Percentiles rank a stretch among this genome's conserved stretches.
These are phyloP conservation scores for Drosophila funebris DNA, from an alignment of 1,140 invertebrate genomes.

Conservation along the genomic window DNA sequence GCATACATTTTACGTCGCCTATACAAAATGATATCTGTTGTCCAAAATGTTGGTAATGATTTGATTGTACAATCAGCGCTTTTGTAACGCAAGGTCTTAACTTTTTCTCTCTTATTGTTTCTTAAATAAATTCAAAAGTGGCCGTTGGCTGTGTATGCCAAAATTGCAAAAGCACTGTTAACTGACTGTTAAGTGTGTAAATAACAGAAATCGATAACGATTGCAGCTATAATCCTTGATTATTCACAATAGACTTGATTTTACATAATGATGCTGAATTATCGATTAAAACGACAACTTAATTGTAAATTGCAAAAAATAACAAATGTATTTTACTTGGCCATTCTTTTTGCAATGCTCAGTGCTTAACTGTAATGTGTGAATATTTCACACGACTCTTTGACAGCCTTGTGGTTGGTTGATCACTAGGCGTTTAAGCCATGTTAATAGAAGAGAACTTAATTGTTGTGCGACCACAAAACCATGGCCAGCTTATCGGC, in stretches of 20 bases:
- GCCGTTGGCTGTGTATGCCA: neutral
- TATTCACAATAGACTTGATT: slow-evolving; percentile 9
- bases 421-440: slow-evolving; percentile 52
- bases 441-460: slow-evolving; percentile 58
- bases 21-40: slow-evolving; percentile 31
- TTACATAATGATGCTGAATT: neutral
- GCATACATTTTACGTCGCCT: slow-evolving; percentile 53
- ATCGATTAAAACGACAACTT: neutral
- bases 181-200: neutral
- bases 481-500: slow-evolving; percentile 50
- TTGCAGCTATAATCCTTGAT: neutral
- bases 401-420: slow-evolving; percentile 35
- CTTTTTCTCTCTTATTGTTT: slow-evolving; percentile 44
- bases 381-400: slow-evolving; percentile 64
- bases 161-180: neutral
- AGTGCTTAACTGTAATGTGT: slow-evolving; percentile 61
- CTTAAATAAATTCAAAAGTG: slow-evolving; percentile 30
- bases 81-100: slow-evolving; percentile 58
- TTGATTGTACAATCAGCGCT: slow-evolving; percentile 61
- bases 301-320: neutral
- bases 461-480: slow-evolving; percentile 60
- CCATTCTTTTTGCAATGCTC: slow-evolving; percentile 32
- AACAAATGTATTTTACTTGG: slow-evolving; percentile 10
- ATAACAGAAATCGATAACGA: neutral
- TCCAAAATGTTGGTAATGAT: slow-evolving; percentile 61